These are phyloP conservation scores for Anhinga rufa DNA, from an alignment of 2,113 vertebrate genomes.

Conservation along the genomic window DNA sequence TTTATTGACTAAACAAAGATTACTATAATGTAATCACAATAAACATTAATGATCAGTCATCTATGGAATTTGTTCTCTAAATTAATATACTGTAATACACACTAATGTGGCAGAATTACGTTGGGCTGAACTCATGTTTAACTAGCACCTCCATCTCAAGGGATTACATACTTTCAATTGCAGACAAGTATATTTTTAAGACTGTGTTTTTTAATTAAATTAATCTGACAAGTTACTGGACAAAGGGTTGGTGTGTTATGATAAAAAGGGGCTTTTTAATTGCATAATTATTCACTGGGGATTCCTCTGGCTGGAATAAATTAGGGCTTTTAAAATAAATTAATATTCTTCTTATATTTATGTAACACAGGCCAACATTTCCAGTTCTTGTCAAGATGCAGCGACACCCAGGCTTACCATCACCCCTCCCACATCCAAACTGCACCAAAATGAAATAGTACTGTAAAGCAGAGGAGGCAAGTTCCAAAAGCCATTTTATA, in stretches of 20 bases:
- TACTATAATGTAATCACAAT: not conserved
- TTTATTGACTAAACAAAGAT: conserved; percentile 36
- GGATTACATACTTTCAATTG: not conserved
- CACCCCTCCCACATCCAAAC: not conserved
- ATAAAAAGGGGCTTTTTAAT: not conserved
- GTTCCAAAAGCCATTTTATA: not conserved
- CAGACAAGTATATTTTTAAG: conserved; percentile 26
- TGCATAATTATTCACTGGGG: conserved; percentile 22
- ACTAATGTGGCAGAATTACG: conserved; percentile 20
- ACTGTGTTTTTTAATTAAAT: conserved; percentile 51
- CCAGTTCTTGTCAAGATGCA: not conserved
- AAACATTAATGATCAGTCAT: conserved; percentile 36
- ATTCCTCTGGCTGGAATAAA: conserved; percentile 31
- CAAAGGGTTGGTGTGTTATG: conserved; percentile 1
- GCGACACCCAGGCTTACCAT: not conserved
- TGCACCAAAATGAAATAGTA: not conserved
- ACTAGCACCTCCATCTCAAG: not conserved
- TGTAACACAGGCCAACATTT: not conserved
- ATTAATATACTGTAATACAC: conserved; percentile 21
- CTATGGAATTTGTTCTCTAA: conserved; percentile 9
- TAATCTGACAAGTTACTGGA: conserved; percentile 51
- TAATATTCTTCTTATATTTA: not conserved
- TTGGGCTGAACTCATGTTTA: conserved; percentile 11
- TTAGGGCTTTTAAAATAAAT: conserved; percentile 5
- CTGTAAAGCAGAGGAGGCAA: not conserved